Evolutionary conservation across 2,888 invertebrate species (phyloP).

Genomic region (Chorisops tibialis): DNA sequence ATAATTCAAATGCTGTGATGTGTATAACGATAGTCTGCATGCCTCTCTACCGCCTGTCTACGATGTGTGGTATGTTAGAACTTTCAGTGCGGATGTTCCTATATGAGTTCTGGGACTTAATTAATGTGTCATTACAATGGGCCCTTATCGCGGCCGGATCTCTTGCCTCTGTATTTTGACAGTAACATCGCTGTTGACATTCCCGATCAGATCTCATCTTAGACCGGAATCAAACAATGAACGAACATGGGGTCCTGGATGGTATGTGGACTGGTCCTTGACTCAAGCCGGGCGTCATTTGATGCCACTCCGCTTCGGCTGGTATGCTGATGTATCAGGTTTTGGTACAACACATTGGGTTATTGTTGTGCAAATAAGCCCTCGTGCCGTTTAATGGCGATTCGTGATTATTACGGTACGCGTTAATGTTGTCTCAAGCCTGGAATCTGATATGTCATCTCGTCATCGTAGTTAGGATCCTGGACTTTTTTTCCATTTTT

Average conservation of each 20-base stretch:
- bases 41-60: not conserved
- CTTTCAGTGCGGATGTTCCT: not conserved
- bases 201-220: not conserved
- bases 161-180: not conserved
- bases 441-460: conserved; percentile 16
- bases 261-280: too few relatives aligned
- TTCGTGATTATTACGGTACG: conserved; percentile 10
- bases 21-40: not conserved
- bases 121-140: conserved; percentile 31
- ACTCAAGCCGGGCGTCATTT: too few relatives aligned
- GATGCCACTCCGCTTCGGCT: too few relatives aligned
- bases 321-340: too few relatives aligned
- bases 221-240: not conserved
- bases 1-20: conserved; percentile 1
- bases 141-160: conserved; percentile 17
- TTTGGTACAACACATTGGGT: not conserved
- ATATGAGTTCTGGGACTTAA: conserved; percentile 18
- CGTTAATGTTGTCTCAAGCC: conserved; percentile 12
- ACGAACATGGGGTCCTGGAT: too few relatives aligned
- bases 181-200: conserved; percentile 9
- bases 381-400: conserved; percentile 16
- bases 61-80: not conserved
- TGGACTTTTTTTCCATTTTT: too few relatives aligned
- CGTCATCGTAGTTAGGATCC: not conserved
- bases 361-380: conserved; percentile 20